Evolutionary conservation across 2,797 vertebrate species (phyloP).

Genomic region (Acipenser oxyrinchus): DNA sequence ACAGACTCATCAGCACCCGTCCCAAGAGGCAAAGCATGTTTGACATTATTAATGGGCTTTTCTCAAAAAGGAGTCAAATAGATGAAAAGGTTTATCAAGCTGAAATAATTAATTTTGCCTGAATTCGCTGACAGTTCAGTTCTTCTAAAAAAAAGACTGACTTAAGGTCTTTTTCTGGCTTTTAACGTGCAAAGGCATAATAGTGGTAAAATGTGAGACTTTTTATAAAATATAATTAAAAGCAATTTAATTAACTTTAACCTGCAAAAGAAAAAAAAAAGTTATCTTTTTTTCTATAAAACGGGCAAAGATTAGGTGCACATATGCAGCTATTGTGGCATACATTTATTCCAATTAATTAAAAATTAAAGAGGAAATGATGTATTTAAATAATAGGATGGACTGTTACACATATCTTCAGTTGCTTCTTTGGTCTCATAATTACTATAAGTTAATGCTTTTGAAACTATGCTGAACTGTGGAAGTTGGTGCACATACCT

Average conservation of each 20-base stretch:
- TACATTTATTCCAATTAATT: constrained; percentile 95
- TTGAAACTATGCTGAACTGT: constrained; percentile 40
- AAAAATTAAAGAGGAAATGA: constrained; percentile 86
- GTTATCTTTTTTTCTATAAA: constrained; percentile 69
- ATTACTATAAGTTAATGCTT: constrained; percentile 67
- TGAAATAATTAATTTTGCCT: constrained; percentile 99
- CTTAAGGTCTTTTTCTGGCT: constrained; percentile 56
- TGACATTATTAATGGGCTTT: constrained; percentile 99
- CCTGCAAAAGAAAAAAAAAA: constrained; percentile 70
- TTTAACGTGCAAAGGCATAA: constrained; percentile 71
- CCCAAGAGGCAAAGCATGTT: constrained; percentile 88
- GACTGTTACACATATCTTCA: constrained; percentile 52
- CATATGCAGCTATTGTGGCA: constrained; percentile 81
- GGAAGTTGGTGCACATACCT: constrained; percentile 42
- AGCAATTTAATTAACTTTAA: constrained; percentile 95
- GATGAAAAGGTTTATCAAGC: constrained; percentile 99
- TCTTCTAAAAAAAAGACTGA: constrained; percentile 71
- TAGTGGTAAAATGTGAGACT: constrained; percentile 75
- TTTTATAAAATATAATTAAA: constrained; percentile 94
- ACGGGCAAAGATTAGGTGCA: constrained; percentile 79
- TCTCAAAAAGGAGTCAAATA: constrained; percentile 95
- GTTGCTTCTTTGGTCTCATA: constrained; percentile 51
- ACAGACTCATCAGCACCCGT: constrained; percentile 92
- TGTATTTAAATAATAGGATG: constrained; percentile 73
- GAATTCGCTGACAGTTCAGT: constrained; percentile 97